A percentile compares a stretch with the other conserved stretches of the same genome.
Evolutionary conservation across 2,113 vertebrate genomes (phyloP).

Genomic region (Oncorhynchus clarkii): DNA sequence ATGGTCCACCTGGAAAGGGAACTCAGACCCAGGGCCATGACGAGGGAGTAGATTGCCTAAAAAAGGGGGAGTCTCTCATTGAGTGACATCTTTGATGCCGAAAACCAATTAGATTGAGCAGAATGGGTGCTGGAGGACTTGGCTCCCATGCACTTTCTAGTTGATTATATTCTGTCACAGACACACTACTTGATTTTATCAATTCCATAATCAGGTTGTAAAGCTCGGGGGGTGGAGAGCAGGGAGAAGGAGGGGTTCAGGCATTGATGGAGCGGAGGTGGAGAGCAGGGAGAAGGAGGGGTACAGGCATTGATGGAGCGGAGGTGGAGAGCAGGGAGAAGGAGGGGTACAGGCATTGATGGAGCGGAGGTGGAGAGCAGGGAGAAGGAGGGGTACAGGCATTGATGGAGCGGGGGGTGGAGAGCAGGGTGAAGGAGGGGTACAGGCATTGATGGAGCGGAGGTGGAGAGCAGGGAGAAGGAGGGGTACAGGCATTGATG

Average conservation of each 20-base stretch:
- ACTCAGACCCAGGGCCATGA: slow-evolving; percentile 78
- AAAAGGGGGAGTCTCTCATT: slow-evolving; percentile 80
- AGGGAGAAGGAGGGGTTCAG: not conserved
- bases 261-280: slow-evolving; percentile 27
- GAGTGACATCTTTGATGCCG: slow-evolving; percentile 89
- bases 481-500: not conserved
- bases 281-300: too few species aligned
- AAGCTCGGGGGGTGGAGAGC: slow-evolving; percentile 71
- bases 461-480: not conserved
- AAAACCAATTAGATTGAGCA: slow-evolving; percentile 86
- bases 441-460: slow-evolving; percentile 24
- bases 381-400: not conserved
- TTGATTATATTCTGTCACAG: slow-evolving; percentile 91
- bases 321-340: too few species aligned
- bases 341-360: too few species aligned
- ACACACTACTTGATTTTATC: slow-evolving; percentile 89
- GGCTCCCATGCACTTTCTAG: slow-evolving; percentile 78
- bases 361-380: not conserved
- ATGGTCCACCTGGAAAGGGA: slow-evolving; percentile 83
- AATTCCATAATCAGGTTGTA: slow-evolving; percentile 87
- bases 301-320: too few species aligned
- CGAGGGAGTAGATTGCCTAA: slow-evolving; percentile 85
- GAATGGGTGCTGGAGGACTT: slow-evolving; percentile 80
- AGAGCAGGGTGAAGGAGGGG: too few species aligned
- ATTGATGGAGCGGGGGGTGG: slow-evolving; percentile 30